phyloP scores from a whole-genome alignment of 64 coral and sea anemone genomes.

The Dendrophyllia cribrosa region DNA sequence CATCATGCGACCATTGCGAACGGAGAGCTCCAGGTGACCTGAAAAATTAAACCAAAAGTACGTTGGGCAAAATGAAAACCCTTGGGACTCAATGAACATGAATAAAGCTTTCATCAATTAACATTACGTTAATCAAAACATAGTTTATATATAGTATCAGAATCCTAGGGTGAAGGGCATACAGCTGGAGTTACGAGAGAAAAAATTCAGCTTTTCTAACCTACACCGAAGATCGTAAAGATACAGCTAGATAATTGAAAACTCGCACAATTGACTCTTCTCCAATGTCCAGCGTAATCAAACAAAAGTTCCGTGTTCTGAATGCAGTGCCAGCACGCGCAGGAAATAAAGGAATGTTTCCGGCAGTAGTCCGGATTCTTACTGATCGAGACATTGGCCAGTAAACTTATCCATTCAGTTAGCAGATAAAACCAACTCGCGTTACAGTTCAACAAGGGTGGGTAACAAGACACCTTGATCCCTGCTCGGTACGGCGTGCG shows the following conservation, averaged over 20 bases:
- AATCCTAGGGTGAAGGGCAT: conserved; percentile 44
- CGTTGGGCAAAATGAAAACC: conserved; percentile 49
- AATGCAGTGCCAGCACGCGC: conserved; percentile 83
- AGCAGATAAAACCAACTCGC: conserved; percentile 31
- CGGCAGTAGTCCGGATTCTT: conserved; percentile 69
- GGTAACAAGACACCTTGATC: neutral
- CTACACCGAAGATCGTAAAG: neutral
- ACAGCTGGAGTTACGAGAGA: conserved; percentile 6
- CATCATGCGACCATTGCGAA: conserved; percentile 68
- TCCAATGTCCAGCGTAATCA: conserved; percentile 42
- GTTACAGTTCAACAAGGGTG: conserved; percentile 17
- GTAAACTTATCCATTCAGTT: conserved; percentile 72
- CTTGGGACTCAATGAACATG: conserved; percentile 68
- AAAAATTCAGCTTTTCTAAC: conserved; percentile 23
- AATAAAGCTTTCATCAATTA: conserved; percentile 99
- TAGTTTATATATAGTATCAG: conserved; percentile 97
- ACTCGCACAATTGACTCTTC: neutral
- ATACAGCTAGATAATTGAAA: neutral
- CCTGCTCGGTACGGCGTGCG: neutral
- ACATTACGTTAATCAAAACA: conserved; percentile 98
- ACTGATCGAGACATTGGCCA: conserved; percentile 96
- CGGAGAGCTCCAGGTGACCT: conserved; percentile 38
- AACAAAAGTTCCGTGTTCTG: conserved; percentile 89
- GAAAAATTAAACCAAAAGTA: conserved; percentile 50
- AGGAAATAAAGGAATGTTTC: conserved; percentile 97